phyloP scores from a whole-genome alignment of 2,888 invertebrate species.

The Catocala sponsa region DNA sequence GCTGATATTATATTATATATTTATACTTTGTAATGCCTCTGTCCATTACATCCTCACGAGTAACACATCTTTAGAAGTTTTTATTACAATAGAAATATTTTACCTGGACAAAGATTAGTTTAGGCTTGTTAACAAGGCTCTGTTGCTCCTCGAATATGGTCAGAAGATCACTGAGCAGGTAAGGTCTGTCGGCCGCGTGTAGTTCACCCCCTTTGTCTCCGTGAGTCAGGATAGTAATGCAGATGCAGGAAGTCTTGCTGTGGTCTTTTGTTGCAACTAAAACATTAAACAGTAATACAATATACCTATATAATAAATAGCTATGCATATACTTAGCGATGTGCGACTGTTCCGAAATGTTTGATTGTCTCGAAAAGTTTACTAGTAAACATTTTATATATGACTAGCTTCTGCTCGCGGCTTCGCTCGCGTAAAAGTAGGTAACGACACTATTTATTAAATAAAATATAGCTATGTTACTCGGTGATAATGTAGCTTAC shows the following conservation, averaged over 20 bases:
- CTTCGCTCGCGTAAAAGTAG: no score
- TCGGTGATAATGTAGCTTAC: no score
- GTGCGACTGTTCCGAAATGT: neutral
- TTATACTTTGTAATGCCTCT: no score
- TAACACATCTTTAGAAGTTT: no score
- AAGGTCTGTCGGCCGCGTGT: conserved; percentile 65
- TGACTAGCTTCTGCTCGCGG: no score
- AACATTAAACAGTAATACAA: conserved; percentile 35
- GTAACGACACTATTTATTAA: no score
- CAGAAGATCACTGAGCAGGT: conserved; percentile 61
- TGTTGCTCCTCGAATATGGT: conserved; percentile 56
- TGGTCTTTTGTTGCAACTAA: conserved; percentile 67
- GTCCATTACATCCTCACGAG: no score
- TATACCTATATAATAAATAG: neutral
- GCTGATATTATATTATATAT: no score
- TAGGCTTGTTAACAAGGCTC: conserved; percentile 66
- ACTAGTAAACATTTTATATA: no score
- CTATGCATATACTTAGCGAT: neutral
- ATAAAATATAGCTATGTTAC: no score
- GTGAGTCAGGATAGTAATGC: conserved; percentile 70
- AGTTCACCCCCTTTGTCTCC: conserved; percentile 63
- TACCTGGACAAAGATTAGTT: conserved; percentile 72
- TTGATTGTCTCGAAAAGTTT: neutral
- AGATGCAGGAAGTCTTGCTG: conserved; percentile 66
- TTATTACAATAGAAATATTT: no score